Percentiles rank a stretch among this genome's conserved stretches.
phyloP scores from a whole-genome alignment of 2,888 invertebrate species.

The Ferdinandea cuprea region DNA sequence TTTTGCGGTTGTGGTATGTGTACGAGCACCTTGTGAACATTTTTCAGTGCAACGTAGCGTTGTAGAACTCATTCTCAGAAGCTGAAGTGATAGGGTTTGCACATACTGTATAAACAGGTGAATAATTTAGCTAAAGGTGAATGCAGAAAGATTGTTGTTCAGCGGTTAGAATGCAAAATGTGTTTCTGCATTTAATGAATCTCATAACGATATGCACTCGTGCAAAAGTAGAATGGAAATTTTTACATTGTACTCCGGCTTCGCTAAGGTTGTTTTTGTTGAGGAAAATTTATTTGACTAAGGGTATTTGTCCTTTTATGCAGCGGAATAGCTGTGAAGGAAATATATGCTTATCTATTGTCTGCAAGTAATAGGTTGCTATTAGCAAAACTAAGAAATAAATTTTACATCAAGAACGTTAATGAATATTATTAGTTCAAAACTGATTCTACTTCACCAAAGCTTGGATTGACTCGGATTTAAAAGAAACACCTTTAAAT shows the following conservation, averaged over 20 bases:
- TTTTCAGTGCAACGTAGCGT: background rate
- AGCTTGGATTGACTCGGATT: no score
- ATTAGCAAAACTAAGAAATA: no score
- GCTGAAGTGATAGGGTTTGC: background rate
- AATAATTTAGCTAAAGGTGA: slow-evolving; percentile 26
- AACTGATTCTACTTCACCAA: no score
- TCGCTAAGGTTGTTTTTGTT: background rate
- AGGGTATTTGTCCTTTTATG: no score
- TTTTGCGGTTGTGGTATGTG: slow-evolving; percentile 27
- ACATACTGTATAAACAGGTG: slow-evolving; percentile 23
- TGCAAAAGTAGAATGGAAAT: background rate
- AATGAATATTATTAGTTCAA: no score
- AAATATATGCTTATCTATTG: no score
- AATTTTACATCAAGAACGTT: no score
- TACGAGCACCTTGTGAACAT: background rate
- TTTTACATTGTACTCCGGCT: background rate
- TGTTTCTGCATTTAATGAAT: slow-evolving; percentile 49
- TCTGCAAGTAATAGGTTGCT: no score
- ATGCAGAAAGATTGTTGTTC: slow-evolving; percentile 9
- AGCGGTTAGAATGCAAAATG: slow-evolving; percentile 22
- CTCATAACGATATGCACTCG: slow-evolving; percentile 10
- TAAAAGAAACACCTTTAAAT: no score
- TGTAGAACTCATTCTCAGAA: background rate
- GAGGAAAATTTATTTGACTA: no score
- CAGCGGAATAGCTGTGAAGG: no score